Base-by-base conservation (phyloP, 2,113 vertebrate genomes). In the Proterorhinus semilunaris region DNA sequence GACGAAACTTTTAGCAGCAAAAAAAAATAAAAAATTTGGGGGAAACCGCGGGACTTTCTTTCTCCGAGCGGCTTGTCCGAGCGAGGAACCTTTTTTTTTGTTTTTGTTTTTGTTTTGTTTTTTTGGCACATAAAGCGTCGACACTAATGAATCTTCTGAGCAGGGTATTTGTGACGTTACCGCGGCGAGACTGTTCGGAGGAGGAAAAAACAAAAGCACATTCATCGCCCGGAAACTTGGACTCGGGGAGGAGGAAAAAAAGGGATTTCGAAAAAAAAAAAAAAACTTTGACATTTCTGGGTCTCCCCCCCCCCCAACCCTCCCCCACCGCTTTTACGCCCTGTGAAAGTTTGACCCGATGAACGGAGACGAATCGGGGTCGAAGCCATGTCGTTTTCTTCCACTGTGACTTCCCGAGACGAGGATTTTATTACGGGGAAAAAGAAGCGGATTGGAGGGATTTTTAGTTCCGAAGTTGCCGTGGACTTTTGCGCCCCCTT, bases 401-500 rank as follows among this genome's bases (percentile, higher is more conserved):
- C 62, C 62, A 63, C 62, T 63, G 62, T 63, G 62, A 63, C 62
- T 61, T 45, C 8, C 43, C 15, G 58, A 59, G 55, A 21, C 27
- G 15, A 44, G 42, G 58, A 44, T 44, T 44, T 61, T 61, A 43
- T 61, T n/a, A 61, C 12, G n/a, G 8, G 11, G 12, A 59, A 42
- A 8, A 47, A 47, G 58, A 4, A 21, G 17, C 57, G 65, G 71
- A 54, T 77, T 54, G 21, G 21, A 21, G 21, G 21, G 21, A 36
- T 65, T 64, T 62, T 71, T 46, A 3, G 27, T 44, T 65, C 46
- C 9, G 53, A 36, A 44, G 42, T 4, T 15, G 43, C 67, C 42
- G 58, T 79, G 82, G 83, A 72, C 78, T 78, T 36, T 36, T 0
- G 62, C 76, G 75, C 69, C 69, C 53, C 46, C 5, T 16, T 12